Base-by-base conservation (phyloP, 2,113 vertebrate species). In the Merops nubicus region DNA sequence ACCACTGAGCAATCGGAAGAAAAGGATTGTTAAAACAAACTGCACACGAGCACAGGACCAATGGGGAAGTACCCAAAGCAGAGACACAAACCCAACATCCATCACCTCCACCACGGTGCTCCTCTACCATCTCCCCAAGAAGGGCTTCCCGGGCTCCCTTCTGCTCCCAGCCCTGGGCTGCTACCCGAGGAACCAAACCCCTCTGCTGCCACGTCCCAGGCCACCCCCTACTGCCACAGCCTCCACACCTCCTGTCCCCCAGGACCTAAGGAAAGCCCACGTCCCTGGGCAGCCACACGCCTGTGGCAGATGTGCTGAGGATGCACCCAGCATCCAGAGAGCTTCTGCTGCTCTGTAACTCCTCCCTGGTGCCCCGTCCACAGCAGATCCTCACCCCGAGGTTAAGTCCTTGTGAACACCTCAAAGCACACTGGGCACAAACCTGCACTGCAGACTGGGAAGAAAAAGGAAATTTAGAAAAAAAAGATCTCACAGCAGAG, bases 351-450 rank as follows among this genome's bases (percentile, higher is more conserved):
- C n/a, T n/a, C n/a, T n/a, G n/a, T n/a, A n/a, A n/a, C n/a, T 47
- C 45, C 19, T 33, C 64, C 62, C 3, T 2, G 22, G 26, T 16
- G 48, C 33, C 62, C 47, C 13, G 45, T 8, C 63, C 48, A 11
- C 26, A 48, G 54, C 69, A 79, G 54, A 56, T 11, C 80, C 56
- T 38, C 11, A 9, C 26, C 43, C 51, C 0, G 0, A 33, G 45
- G 31, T 26, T 2, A 17, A 26, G n/a, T 28, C 19, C 8, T 1
- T 15, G 33, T 7, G 42, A 36, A 59, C 25, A 2, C 26, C 31
- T 15, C 1, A 3, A 14, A 18, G 12, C 21, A 15, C 0, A 0
- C 56, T 64, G n/a, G 1, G 1, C 34, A 28, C 6, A 1, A 15
- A 45, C 9, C 31, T 5, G 1, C 1, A 1, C 20, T 56, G 42